phyloP scores from a whole-genome alignment of 2,888 invertebrate species.

The Euclidia mi region DNA sequence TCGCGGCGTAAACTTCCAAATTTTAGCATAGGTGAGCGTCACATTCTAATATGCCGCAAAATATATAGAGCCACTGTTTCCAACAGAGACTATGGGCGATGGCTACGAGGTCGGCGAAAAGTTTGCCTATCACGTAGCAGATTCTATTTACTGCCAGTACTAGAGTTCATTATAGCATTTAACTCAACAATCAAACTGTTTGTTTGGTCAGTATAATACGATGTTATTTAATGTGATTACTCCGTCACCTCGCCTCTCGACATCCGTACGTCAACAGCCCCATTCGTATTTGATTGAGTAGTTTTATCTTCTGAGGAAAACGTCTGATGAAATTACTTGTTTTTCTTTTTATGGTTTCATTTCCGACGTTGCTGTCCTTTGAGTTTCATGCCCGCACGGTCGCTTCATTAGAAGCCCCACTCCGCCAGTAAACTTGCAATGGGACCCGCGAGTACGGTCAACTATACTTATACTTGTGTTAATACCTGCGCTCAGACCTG shows the following conservation, averaged over 20 bases:
- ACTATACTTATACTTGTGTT: slow-evolving; percentile 77
- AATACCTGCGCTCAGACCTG: slow-evolving; percentile 69
- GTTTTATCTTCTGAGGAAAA: slow-evolving; percentile 8
- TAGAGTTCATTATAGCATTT: slow-evolving; percentile 29
- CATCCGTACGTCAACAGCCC: not conserved
- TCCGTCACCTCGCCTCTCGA: not conserved
- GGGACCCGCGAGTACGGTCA: slow-evolving; percentile 76
- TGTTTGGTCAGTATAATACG: slow-evolving; percentile 17
- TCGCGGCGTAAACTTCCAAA: slow-evolving; percentile 71
- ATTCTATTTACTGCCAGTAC: slow-evolving; percentile 32
- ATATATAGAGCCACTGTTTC: slow-evolving; percentile 73
- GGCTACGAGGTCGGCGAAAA: slow-evolving; percentile 55
- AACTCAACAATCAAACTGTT: slow-evolving; percentile 18
- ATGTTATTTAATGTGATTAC: slow-evolving; percentile 1
- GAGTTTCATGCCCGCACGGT: slow-evolving; percentile 29
- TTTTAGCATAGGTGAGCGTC: slow-evolving; percentile 77
- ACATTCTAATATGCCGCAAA: slow-evolving; percentile 76
- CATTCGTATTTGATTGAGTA: slow-evolving; percentile 7
- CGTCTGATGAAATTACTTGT: slow-evolving; percentile 28
- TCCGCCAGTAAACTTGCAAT: slow-evolving; percentile 70
- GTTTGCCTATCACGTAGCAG: slow-evolving; percentile 37
- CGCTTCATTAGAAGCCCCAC: slow-evolving; percentile 63
- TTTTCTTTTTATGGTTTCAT: slow-evolving; percentile 38
- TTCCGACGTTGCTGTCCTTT: slow-evolving; percentile 21
- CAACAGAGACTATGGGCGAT: slow-evolving; percentile 66